Evolutionary conservation across 2,113 vertebrate species (phyloP), one percentile per base, ranked within the genome.

Genomic region (Larimichthys polyactis): DNA sequence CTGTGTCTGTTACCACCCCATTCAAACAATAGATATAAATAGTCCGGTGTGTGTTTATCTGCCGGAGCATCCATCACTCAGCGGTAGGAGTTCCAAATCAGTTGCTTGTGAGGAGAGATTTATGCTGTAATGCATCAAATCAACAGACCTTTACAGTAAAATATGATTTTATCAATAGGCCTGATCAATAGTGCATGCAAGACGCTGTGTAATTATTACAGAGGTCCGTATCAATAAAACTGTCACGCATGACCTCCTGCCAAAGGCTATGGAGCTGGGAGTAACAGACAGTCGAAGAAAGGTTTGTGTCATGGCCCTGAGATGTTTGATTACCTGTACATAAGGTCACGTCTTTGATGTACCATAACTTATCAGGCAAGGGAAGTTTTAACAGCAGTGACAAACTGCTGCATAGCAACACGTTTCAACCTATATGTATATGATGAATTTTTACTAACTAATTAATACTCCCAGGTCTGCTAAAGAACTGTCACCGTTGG

Each of bases 121-220:
- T 93, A 94, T 82, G 77, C 72, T 84, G 84, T 90, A 87, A 90
- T 92, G 84, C 83, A 86, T 91, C 92, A 91, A 91, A 92, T 93
- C 93, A 90, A 94, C 92, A 94, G 91, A 92, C 89, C 93, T 93
- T 91, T 95, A 92, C 92, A 91, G 89, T 94, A 94, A 95, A 96
- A 95, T 95, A 95, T 95, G 90, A 94, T 91, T 94, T 94, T 91
- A 95, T 96, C 95, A 95, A 96, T 95, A 94, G 77, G 75, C 74
- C 71, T 87, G 89, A 95, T 96, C 95, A 91, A 95, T 95, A 94
- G 88, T 90, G 92, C 92, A 94, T 90, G 90, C 84, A 81, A 89
- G 86, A 79, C 52, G 70, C 89, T 82, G 90, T 91, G 90, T 95
- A 94, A 95, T 95, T 94, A 95, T 95, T 94, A 93, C 81, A 89